These are phyloP conservation scores for Falco cherrug DNA, from an alignment of 2,797 vertebrate genomes.

Conservation along the genomic window DNA sequence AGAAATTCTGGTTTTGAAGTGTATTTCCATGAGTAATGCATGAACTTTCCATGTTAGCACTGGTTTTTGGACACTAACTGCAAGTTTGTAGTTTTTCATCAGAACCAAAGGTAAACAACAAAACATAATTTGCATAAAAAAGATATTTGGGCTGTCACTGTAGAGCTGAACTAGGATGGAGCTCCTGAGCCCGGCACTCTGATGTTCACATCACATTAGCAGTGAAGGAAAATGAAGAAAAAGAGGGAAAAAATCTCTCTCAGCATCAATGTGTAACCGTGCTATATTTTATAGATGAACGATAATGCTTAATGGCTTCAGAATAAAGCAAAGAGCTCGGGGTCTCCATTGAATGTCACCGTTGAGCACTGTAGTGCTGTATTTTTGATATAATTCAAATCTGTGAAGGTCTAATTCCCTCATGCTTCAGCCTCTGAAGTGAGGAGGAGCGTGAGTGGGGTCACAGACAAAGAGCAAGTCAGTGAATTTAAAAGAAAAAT, in stretches of 20 bases:
- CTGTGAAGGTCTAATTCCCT: conserved; percentile 58
- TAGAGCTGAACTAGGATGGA: not conserved
- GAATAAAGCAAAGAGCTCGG: not conserved
- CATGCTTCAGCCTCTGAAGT: not conserved
- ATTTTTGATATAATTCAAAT: conserved; percentile 47
- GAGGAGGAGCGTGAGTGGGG: not conserved
- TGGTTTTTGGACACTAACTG: not conserved
- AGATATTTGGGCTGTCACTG: not conserved
- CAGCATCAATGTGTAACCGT: conserved; percentile 20
- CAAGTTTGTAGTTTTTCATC: not conserved
- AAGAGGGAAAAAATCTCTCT: not conserved
- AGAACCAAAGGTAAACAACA: not conserved
- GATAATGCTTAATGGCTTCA: conserved; percentile 32
- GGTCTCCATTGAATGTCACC: not conserved
- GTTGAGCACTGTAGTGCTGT: not conserved
- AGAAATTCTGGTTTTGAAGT: not conserved
- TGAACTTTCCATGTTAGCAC: not conserved
- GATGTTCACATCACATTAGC: not conserved
- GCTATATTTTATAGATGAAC: conserved; percentile 40
- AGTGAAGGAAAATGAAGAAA: conserved; percentile 2
- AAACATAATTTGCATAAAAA: not conserved
- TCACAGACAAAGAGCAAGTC: not conserved
- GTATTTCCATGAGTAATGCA: not conserved
- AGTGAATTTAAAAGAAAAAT: conserved; percentile 19
- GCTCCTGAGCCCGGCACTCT: not conserved